Evolutionary conservation across 2,888 invertebrate genomes (phyloP).

Genomic region (Sthenelais limicola): DNA sequence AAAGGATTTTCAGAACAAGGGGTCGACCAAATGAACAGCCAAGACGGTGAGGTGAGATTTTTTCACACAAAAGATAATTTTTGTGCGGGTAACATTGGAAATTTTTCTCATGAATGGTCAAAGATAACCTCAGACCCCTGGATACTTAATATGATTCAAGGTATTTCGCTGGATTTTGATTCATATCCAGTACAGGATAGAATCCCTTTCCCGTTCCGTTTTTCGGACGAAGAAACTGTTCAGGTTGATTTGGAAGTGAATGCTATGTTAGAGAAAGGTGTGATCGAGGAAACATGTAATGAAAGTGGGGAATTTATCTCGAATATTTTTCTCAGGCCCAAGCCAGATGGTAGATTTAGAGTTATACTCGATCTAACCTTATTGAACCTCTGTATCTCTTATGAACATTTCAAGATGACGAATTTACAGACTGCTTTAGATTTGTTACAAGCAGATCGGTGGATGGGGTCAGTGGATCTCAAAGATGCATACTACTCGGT

Average conservation of each 20-base stretch:
- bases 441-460: neutral
- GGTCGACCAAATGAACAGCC: too few relatives aligned
- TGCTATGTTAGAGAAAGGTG: neutral
- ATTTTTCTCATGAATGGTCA: too few relatives aligned
- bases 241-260: neutral
- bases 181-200: too few relatives aligned
- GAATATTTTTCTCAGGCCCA: neutral
- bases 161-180: neutral
- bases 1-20: too few relatives aligned
- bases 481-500: slow-evolving; percentile 49
- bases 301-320: neutral
- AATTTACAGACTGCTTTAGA: neutral
- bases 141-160: neutral
- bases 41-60: too few relatives aligned
- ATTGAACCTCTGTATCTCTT: neutral
- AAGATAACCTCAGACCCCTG: too few relatives aligned
- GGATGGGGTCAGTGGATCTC: slow-evolving; percentile 7
- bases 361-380: neutral
- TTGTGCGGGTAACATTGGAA: too few relatives aligned
- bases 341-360: neutral
- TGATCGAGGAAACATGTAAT: neutral
- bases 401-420: slow-evolving; percentile 21
- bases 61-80: too few relatives aligned
- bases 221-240: neutral
- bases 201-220: neutral